phyloP scores from a whole-genome alignment of 2,888 invertebrate species.

The Dusona sp. region DNA sequence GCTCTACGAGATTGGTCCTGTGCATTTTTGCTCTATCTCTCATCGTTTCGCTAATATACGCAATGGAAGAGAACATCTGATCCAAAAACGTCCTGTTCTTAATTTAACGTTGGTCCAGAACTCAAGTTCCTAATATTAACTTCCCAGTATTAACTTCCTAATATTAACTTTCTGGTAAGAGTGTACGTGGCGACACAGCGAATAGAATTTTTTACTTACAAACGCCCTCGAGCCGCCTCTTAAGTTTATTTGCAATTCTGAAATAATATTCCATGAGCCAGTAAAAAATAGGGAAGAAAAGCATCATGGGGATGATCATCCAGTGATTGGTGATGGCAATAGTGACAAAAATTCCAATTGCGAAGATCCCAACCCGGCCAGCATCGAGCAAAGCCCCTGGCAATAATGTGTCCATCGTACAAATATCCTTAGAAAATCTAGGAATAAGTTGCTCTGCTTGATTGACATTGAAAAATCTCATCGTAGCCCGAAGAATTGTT shows the following conservation, averaged over 20 bases:
- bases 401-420: slow-evolving; percentile 87
- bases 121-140: not conserved
- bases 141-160: too few species aligned
- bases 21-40: too few species aligned
- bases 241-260: slow-evolving; percentile 89
- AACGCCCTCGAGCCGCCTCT: slow-evolving; percentile 87
- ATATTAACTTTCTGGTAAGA: too few species aligned
- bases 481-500: slow-evolving; percentile 90
- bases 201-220: too few species aligned
- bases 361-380: slow-evolving; percentile 84
- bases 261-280: slow-evolving; percentile 88
- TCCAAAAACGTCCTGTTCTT: too few species aligned
- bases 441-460: slow-evolving; percentile 92
- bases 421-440: slow-evolving; percentile 91
- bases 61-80: too few species aligned
- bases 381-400: slow-evolving; percentile 86
- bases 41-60: too few species aligned
- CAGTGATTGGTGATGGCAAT: slow-evolving; percentile 87
- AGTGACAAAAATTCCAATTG: slow-evolving; percentile 84
- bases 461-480: slow-evolving; percentile 95
- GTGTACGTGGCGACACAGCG: too few species aligned
- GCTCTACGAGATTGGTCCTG: too few species aligned
- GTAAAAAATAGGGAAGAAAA: slow-evolving; percentile 88
- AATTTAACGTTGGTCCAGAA: too few species aligned
- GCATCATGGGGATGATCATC: slow-evolving; percentile 88